Base-by-base conservation (phyloP, 1,140 invertebrate genomes). In the Hydropsyche tenuis region DNA sequence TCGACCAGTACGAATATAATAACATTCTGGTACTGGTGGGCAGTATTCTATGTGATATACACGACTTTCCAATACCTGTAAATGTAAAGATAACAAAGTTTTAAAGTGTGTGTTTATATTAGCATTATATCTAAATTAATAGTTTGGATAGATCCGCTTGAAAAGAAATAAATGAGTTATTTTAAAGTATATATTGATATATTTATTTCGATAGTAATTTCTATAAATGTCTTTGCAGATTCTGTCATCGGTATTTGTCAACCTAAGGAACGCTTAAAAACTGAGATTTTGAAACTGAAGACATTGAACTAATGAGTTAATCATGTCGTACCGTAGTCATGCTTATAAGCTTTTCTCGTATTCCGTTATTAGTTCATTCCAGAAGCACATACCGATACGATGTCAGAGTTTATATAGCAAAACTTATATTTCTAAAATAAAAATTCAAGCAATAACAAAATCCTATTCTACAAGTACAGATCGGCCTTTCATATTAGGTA, bases 21-120 rank as follows among this genome's bases (percentile, higher is more conserved):
- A 95, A 1, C 90, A 87, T 81, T 97, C 95, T 45, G 91, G 90
- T 20, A 87, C 86, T 9, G 88, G 78, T 1, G 93, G 92, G 75
- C 86, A 87, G 82, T 90, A 90, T 53, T 89, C 87, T 77, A 96
- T 90, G 79, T 96, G 94, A 77, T 89, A 88, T 69, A 96, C 88
- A 78, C 89, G 88, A 77, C 94, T 91, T 77, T 92, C 88, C 69
- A 95, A 86, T n/a, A 97, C 94, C 92, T 96, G 80, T 14, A 82
- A 78, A 65, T n/a, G n/a, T n/a, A n/a, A n/a, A n/a, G n/a, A n/a
- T n/a, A n/a, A n/a, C n/a, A n/a, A n/a, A n/a, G n/a, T n/a, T n/a
- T n/a, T n/a, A n/a, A n/a, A n/a, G n/a, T n/a, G n/a, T n/a, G n/a
- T n/a, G n/a, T n/a, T n/a, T n/a, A n/a, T n/a, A n/a, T n/a, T n/a